Percentiles rank a stretch among this genome's conserved stretches.
These are phyloP conservation scores for Cacatua alba DNA, from an alignment of 2,113 vertebrate genomes.

Conservation along the genomic window DNA sequence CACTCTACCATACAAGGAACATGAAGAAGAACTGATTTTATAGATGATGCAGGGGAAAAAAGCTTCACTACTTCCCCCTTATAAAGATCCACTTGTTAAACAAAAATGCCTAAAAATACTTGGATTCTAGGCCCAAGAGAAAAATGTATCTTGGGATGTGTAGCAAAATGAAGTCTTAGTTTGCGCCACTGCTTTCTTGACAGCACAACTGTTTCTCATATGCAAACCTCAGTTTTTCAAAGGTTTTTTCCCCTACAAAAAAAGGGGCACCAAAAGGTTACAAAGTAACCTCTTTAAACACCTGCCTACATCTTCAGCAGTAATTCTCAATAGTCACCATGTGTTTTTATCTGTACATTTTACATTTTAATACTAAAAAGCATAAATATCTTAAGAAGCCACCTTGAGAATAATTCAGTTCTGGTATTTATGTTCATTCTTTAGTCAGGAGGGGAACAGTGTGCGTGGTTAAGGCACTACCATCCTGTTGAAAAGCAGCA, in stretches of 20 bases:
- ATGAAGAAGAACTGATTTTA: not conserved
- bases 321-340: not conserved
- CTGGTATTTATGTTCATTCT: not conserved
- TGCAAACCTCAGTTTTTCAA: not conserved
- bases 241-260: not conserved
- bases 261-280: not conserved
- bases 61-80: not conserved
- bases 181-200: not conserved
- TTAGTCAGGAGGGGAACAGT: not conserved
- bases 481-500: not conserved
- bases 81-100: not conserved
- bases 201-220: not conserved
- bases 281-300: not conserved
- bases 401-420: not conserved
- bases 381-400: not conserved
- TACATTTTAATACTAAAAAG: not conserved
- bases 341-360: not conserved
- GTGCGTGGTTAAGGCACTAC: not conserved
- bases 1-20: not conserved
- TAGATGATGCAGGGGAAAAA: accelerated
- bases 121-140: not conserved
- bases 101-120: not conserved
- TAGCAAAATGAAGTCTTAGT: not conserved
- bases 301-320: not conserved
- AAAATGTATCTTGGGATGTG: not conserved